A percentile compares a stretch with the other conserved stretches of the same genome.
phyloP scores from a whole-genome alignment of 2,888 invertebrate genomes.

The Parelbella ahira region DNA sequence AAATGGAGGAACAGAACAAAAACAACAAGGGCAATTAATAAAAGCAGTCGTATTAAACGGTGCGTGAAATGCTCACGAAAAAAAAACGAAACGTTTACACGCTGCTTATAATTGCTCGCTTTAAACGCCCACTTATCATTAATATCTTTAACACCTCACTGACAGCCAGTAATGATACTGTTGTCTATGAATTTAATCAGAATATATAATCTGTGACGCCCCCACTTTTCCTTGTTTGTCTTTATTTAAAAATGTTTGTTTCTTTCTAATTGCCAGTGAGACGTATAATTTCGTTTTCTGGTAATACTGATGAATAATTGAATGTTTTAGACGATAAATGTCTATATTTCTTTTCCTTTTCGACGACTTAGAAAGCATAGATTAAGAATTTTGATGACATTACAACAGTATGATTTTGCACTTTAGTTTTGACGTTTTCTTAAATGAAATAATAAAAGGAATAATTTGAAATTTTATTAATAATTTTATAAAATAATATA shows the following conservation, averaged over 20 bases:
- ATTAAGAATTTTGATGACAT: too few relatives aligned
- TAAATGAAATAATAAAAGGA: too few relatives aligned
- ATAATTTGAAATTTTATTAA: too few relatives aligned
- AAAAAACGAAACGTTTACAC: slow-evolving; percentile 47
- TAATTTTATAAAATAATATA: too few relatives aligned
- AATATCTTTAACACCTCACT: slow-evolving; percentile 44
- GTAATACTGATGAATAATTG: too few relatives aligned
- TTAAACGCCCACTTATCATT: slow-evolving; percentile 26
- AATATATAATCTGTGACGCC: slow-evolving; percentile 26
- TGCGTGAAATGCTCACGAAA: slow-evolving; percentile 53
- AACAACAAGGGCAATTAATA: slow-evolving; percentile 28
- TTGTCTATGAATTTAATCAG: slow-evolving; percentile 26
- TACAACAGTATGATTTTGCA: too few relatives aligned
- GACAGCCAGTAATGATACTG: slow-evolving; percentile 34
- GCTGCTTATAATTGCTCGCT: slow-evolving; percentile 41
- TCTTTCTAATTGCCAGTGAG: not conserved
- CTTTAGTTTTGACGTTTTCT: too few relatives aligned
- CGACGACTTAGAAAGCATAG: too few relatives aligned
- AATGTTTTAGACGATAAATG: too few relatives aligned
- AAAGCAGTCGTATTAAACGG: slow-evolving; percentile 40
- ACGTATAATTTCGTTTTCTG: too few relatives aligned
- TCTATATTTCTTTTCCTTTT: too few relatives aligned
- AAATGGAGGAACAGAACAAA: slow-evolving; percentile 13
- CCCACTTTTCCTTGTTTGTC: slow-evolving; percentile 19
- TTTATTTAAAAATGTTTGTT: slow-evolving; percentile 20